Evolutionary conservation across 2,888 invertebrate genomes (phyloP).

Genomic region (Acanthosepion pharaonis): DNA sequence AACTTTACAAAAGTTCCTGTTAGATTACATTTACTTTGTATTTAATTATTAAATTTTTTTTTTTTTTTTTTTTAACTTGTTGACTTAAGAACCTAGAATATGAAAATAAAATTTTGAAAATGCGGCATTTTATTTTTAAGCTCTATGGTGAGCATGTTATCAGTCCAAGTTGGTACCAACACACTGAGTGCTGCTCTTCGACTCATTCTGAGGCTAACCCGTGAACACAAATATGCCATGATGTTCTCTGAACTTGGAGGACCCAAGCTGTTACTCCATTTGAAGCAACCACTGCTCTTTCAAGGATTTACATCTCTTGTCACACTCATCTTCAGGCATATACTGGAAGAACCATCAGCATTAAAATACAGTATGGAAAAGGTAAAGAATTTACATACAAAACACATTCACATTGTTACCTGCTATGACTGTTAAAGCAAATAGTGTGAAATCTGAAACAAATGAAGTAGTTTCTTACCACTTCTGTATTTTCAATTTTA

Average conservation of each 20-base stretch:
- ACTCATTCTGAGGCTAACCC: conserved; percentile 83
- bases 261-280: conserved; percentile 81
- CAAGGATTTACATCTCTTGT: conserved; percentile 84
- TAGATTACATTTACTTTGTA: too few species aligned
- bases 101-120: too few species aligned
- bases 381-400: conserved; percentile 67
- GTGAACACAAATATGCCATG: conserved; percentile 83
- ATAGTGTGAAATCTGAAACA: too few species aligned
- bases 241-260: conserved; percentile 85
- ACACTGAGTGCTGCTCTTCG: conserved; percentile 86
- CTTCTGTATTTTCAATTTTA: too few species aligned
- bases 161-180: conserved; percentile 83
- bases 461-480: too few species aligned
- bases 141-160: conserved; percentile 82
- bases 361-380: conserved; percentile 86
- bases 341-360: conserved; percentile 84
- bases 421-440: too few species aligned
- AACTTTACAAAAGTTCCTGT: too few species aligned
- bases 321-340: conserved; percentile 85
- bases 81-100: too few species aligned
- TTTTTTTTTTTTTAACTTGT: too few species aligned
- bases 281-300: conserved; percentile 83
- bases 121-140: conserved; percentile 60
- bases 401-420: too few species aligned
- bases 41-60: too few species aligned